phyloP scores from a whole-genome alignment of 2,888 invertebrate genomes.

The Seira musarum region DNA sequence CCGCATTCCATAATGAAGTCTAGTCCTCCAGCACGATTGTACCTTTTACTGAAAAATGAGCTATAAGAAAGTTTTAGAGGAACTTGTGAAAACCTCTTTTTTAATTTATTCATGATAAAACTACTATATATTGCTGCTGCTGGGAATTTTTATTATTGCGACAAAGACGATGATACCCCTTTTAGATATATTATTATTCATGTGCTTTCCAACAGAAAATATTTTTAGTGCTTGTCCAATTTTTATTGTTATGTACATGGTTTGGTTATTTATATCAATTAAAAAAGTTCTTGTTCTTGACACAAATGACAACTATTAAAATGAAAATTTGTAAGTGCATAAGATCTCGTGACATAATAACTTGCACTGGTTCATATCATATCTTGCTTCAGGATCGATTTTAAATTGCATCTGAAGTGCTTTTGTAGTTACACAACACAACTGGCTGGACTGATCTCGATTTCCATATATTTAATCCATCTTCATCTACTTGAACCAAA shows the following conservation, averaged over 20 bases:
- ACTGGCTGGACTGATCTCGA: no score
- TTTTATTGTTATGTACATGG: background rate
- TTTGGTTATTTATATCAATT: background rate
- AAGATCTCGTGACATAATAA: no score
- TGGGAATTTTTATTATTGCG: background rate
- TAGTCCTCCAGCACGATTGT: slow-evolving; percentile 50
- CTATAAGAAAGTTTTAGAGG: slow-evolving; percentile 16
- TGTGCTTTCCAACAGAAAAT: background rate
- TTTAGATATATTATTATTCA: background rate
- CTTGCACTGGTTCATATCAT: no score
- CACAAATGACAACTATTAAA: no score
- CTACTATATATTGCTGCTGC: no score
- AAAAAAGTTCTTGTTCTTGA: no score
- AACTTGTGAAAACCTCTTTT: background rate
- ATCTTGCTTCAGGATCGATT: no score
- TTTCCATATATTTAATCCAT: no score
- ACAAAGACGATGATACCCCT: background rate
- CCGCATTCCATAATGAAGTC: slow-evolving; percentile 46
- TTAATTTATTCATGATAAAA: background rate
- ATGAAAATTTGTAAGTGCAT: no score
- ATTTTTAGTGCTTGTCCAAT: background rate
- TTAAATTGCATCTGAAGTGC: no score
- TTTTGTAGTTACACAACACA: no score
- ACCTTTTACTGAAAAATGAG: slow-evolving; percentile 40
- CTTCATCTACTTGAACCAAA: no score